Base-by-base conservation (phyloP, 1,140 invertebrate genomes). In the Gryllus bimaculatus region DNA sequence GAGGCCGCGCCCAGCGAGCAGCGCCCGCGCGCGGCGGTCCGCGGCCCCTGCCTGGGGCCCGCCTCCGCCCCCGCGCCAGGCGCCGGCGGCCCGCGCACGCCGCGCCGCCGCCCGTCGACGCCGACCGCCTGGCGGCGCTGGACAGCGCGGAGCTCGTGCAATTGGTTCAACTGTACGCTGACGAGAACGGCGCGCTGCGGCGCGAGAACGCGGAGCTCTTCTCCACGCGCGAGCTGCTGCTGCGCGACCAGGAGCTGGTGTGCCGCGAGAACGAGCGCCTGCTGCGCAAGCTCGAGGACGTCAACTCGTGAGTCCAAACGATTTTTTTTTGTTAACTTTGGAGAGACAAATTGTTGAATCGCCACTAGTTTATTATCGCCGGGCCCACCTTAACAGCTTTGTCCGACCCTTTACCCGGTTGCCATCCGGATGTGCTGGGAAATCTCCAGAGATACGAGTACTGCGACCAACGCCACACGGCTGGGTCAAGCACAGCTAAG, bases 231-330 rank as follows among this genome's bases (percentile, higher is more conserved):
- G 95, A 97, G 82, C 89, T 92, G 73, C 87, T 97, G 47, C 88
- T 96, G 75, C 86, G 95, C 73, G 96, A 98, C 84, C 95, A 97
- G 83, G 95, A 98, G 84, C 84, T 95, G 8, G 91, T 98, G 13
- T 96, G 94, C 83, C 87, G 94, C 79, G 96, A 98, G 84, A 98
- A 98, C 84, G 96, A 98, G 85, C 86, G 93, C 47, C 87, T 98
- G 21, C 85, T 95, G 20, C 94, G 93, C 83, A 95, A 96, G 87
- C 85, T 98, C 15, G 95, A 97, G 85, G 93, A 95, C 85, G 92
- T 94, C 18, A 94, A 94, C 84, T 91, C 90, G 93, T 94, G 87
- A 91, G 91, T 90, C 8, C 54, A 10, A 66, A 66, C 54, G 8
- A 66, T 39, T 39, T 39, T 39, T 39, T 39, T 39, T n/a, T n/a